These are phyloP conservation scores for Oryzias curvinotus DNA, from an alignment of 2,113 vertebrate genomes.

Conservation along the genomic window DNA sequence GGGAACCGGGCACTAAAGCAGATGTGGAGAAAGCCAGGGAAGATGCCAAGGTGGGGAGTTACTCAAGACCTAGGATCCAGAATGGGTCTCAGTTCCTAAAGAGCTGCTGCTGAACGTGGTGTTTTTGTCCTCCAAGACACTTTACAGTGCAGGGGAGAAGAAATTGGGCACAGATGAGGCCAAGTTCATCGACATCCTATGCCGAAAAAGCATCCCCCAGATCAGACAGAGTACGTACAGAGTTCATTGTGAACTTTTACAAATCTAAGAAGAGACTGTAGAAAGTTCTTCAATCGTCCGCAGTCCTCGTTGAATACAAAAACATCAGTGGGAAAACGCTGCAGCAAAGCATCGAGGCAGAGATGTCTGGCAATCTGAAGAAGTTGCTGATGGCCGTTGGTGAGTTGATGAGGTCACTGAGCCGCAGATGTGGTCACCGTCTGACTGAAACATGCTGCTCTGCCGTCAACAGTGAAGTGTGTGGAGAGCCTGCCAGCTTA, in stretches of 20 bases:
- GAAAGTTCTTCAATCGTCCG: not conserved
- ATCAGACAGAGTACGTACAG: constrained; percentile 68
- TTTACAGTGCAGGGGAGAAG: constrained; percentile 80
- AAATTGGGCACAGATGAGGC: constrained; percentile 78
- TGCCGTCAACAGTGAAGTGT: constrained; percentile 65
- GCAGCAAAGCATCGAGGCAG: constrained; percentile 79
- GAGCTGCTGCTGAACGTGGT: not conserved
- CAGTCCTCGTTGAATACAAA: constrained; percentile 81
- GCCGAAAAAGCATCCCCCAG: constrained; percentile 76
- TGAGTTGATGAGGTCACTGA: not conserved
- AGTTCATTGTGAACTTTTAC: not conserved
- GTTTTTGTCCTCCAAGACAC: constrained; percentile 40
- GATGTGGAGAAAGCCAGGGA: constrained; percentile 64
- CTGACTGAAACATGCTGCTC: not conserved
- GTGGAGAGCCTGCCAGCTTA: constrained; percentile 60
- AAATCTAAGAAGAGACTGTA: not conserved
- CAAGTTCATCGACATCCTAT: constrained; percentile 78
- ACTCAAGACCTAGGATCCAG: rapidly evolving
- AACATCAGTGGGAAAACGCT: constrained; percentile 79
- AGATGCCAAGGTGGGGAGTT: constrained; percentile 72
- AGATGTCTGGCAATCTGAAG: constrained; percentile 80
- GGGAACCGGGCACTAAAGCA: constrained; percentile 64
- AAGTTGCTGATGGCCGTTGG: constrained; percentile 81
- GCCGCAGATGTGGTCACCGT: not conserved
- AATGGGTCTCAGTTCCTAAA: not conserved